Evolutionary conservation across 2,113 vertebrate genomes (phyloP), one percentile per base, ranked within the genome.

Genomic region (Lucifuga dentata): DNA sequence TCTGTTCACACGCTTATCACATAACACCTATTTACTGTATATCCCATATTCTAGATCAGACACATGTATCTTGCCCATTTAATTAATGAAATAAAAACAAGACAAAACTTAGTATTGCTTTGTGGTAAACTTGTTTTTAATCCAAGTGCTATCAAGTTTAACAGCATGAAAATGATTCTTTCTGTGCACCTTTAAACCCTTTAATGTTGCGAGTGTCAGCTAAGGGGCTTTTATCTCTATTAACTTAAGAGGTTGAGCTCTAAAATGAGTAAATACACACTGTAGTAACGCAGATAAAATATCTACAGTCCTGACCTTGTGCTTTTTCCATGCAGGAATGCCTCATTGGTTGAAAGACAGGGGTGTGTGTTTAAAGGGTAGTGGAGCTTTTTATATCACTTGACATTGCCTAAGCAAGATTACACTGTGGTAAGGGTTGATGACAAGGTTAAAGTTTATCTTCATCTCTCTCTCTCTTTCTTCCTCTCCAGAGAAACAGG

Each of bases 281-380:
- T 19, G 36, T 11, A 46, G 23, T 7, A 43, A 13, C 35, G 64
- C 21, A 45, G 43, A 75, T 80, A 68, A 77, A 74, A 35, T 44
- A 38, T n/a, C 35, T 17, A 8, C 8, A 7, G 20, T 38, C 13
- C 35, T 2, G 33, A 73, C 81, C 78, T 64, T 70, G 33, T 20
- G 33, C 9, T 5, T 23, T 68, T 38, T 57, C 40, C 49, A 2
- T 29, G 16, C 23, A 55, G 55, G 17, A 64, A 26, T 29, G 8
- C 72, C 16, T 72, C 26, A 59, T 57, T 65, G 63, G 45, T 45
- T 41, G 8, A 49, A 39, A 11, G 32, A 21, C 26, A 15, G 11
- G 48, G 19, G 62, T 46, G 78, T 60, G 73, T 44, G 39, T 33
- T 48, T 39, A 38, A 45, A 53, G 67, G 36, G 7, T 26, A 53